Evolutionary conservation across 2,888 invertebrate genomes (phyloP), one percentile per base, ranked within the genome.

Genomic region (Noctua comes): DNA sequence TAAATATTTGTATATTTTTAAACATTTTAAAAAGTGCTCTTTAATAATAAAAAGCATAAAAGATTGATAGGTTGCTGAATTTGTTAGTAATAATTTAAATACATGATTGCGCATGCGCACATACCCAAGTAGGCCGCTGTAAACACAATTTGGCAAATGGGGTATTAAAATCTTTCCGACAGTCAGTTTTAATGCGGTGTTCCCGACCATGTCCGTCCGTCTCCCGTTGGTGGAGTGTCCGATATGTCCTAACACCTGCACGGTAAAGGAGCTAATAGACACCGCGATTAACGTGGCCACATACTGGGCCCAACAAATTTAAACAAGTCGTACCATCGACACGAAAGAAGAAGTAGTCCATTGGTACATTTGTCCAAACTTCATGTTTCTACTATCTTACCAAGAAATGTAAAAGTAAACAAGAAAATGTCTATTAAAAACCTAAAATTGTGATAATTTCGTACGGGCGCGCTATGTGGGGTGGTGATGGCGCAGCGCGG

Each of bases 401-500:
- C 11, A 54, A 57, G n/a, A 31, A 40, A 16, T 70, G 1, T 21
- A 57, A 36, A 68, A 24, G 1, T n/a, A 18, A 68, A 21, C 11
- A n/a, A 68, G 21, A 31, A 43, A 51, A 54, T 21, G 4, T 43
- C 18, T 21, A 65, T 24, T 27, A 18, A 43, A n/a, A 69, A 51
- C 27, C 24, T 40, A 71, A 73, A 54, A n/a, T 59, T 46, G 27
- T 64, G 27, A 74, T 74, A 7, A 40, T 71, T 72, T 77, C 11
- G 40, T 73, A 68, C 59, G 6, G 57, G 24, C 68, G 18, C 68
- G 46, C 40, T 27, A 66, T 62, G 51, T 64, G 71, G 68, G 66
- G 82, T 79, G 48, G 72, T 31, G 48, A 51, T 2, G 43, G 69
- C 57, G n/a, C 4, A 24, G 62, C 68, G 83, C 78, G 74, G 74